Evolutionary conservation across 2,797 vertebrate genomes (phyloP).

Genomic region (Tolypeutes matacus): DNA sequence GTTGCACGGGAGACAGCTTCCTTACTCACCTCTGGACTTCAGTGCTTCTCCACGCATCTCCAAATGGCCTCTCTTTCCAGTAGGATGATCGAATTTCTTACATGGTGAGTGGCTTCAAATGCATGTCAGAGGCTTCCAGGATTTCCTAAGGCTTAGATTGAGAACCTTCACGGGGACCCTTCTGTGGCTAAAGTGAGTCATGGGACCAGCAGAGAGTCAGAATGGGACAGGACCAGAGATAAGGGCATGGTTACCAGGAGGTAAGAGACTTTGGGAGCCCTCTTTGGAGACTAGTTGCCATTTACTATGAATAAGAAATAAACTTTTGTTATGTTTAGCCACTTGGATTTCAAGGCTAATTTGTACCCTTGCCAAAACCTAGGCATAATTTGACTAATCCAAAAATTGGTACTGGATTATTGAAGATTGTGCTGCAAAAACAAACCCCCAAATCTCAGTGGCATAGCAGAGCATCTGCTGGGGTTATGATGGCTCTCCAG

Average conservation of each 20-base stretch:
- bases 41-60: not conserved
- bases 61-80: not conserved
- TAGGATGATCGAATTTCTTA: not conserved
- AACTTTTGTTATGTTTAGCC: constrained; percentile 39
- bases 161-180: not conserved
- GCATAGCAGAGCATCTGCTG: not conserved
- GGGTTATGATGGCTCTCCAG: not conserved
- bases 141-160: not conserved
- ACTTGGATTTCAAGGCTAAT: constrained; percentile 60
- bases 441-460: not conserved
- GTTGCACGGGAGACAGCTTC: not conserved
- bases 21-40: not conserved
- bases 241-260: not conserved
- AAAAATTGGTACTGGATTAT: constrained; percentile 37
- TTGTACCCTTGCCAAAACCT: constrained; percentile 66
- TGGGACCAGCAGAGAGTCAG: not conserved
- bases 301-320: constrained; percentile 28
- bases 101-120: not conserved
- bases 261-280: not conserved
- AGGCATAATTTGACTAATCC: constrained; percentile 40
- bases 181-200: not conserved
- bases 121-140: not conserved
- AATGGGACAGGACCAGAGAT: not conserved
- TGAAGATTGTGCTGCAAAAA: not conserved
- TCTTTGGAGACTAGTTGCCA: constrained; percentile 1